These are phyloP conservation scores for Drosophila nebulosa DNA, from an alignment of 1,140 invertebrate species.

Conservation along the genomic window DNA sequence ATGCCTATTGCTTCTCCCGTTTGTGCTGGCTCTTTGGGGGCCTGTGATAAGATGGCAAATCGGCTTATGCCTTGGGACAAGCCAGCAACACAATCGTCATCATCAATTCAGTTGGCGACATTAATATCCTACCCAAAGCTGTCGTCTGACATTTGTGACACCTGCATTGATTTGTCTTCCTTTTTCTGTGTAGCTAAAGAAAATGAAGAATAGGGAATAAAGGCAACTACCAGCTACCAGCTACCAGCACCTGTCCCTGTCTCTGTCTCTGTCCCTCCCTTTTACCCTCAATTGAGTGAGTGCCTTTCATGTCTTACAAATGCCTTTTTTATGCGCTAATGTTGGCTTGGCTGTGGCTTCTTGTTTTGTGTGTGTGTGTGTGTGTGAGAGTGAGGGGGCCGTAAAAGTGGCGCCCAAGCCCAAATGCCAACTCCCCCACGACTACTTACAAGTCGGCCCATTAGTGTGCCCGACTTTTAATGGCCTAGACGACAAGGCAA, in stretches of 20 bases:
- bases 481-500: constrained; percentile 71
- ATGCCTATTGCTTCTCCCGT: neutral
- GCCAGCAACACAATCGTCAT: constrained; percentile 61
- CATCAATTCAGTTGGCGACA: constrained; percentile 78
- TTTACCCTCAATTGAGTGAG: constrained; percentile 51
- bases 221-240: neutral
- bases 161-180: constrained; percentile 78
- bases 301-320: constrained; percentile 77
- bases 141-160: constrained; percentile 79
- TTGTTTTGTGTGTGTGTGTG: neutral
- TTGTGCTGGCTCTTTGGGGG: constrained; percentile 19
- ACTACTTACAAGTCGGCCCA: neutral
- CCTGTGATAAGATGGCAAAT: constrained; percentile 77
- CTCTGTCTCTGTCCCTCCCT: neutral
- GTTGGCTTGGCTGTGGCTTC: constrained; percentile 61
- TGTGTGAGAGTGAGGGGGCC: too few relatives aligned
- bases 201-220: neutral
- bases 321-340: constrained; percentile 77
- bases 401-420: neutral
- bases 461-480: constrained; percentile 55
- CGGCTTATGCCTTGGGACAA: constrained; percentile 64
- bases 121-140: constrained; percentile 72
- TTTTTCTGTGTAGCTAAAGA: constrained; percentile 14
- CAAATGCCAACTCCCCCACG: constrained; percentile 19
- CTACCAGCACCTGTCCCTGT: constrained; percentile 7